Evolutionary conservation across 64 coral and sea anemone species (phyloP).

Genomic region (Montipora cactus): DNA sequence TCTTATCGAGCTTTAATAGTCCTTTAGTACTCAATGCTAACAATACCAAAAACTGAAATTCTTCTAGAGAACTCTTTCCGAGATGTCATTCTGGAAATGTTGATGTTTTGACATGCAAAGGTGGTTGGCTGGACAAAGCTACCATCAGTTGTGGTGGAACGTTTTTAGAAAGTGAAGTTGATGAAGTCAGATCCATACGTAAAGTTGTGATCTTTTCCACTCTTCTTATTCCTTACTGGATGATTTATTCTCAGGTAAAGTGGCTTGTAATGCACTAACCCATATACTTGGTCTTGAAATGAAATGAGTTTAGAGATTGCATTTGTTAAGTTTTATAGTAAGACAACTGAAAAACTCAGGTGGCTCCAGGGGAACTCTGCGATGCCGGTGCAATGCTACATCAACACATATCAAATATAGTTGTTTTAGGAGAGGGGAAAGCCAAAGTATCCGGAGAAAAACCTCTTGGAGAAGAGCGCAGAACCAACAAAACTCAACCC

Average conservation of each 20-base stretch:
- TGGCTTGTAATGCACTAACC: neutral
- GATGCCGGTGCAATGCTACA: no score
- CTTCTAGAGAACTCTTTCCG: constrained; percentile 27
- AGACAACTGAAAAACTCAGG: no score
- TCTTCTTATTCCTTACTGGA: constrained; percentile 77
- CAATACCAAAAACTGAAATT: neutral
- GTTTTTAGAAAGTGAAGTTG: constrained; percentile 61
- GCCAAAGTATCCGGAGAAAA: no score
- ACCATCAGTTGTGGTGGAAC: constrained; percentile 54
- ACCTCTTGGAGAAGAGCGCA: no score
- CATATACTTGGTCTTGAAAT: no score
- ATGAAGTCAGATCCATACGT: constrained; percentile 53
- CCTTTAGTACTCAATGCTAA: neutral
- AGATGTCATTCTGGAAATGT: constrained; percentile 16
- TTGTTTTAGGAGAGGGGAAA: no score
- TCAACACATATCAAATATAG: no score
- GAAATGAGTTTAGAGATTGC: no score
- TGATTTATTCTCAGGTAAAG: constrained; percentile 73
- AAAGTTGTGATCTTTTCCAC: constrained; percentile 53
- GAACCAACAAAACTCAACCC: no score
- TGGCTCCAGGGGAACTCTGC: no score
- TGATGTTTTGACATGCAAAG: neutral
- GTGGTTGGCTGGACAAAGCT: constrained; percentile 58
- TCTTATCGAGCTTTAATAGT: neutral
- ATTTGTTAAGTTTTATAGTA: no score